phyloP scores from a whole-genome alignment of 2,113 vertebrate species.

The Sapayoa aenigma region DNA sequence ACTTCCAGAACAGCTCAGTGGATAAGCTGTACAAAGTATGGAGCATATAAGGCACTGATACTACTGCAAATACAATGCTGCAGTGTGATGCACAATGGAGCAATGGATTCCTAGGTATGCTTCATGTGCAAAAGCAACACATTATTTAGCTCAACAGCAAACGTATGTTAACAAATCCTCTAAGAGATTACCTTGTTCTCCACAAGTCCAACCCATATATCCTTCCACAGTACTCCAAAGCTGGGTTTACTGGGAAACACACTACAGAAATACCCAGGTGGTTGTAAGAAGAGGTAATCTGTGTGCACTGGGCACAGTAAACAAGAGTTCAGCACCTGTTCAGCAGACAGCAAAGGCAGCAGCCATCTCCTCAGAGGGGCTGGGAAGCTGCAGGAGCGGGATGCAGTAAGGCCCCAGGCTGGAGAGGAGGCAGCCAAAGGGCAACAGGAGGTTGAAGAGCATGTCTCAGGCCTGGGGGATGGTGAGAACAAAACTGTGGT shows the following conservation, averaged over 20 bases:
- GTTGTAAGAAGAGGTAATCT: background rate
- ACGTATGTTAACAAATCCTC: background rate
- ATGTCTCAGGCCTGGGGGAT: background rate
- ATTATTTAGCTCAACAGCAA: background rate
- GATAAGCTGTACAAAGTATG: background rate
- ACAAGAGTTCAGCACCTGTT: background rate
- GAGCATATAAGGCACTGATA: background rate
- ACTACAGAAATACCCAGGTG: background rate
- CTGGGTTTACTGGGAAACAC: background rate
- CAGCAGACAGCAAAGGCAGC: background rate
- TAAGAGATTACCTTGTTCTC: background rate
- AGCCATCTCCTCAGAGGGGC: background rate
- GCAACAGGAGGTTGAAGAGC: background rate
- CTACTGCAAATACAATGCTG: background rate
- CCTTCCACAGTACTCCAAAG: background rate
- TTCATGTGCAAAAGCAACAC: background rate
- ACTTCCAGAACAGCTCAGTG: background rate
- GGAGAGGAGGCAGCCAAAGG: background rate
- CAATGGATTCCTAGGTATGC: background rate
- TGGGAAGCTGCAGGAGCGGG: background rate
- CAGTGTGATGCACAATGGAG: background rate
- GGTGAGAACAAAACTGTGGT: background rate
- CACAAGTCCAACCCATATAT: fast-evolving
- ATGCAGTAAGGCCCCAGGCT: background rate
- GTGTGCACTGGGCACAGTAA: background rate